Evolutionary conservation across 2,888 invertebrate species (phyloP).

Genomic region (Fragum whitleyi): DNA sequence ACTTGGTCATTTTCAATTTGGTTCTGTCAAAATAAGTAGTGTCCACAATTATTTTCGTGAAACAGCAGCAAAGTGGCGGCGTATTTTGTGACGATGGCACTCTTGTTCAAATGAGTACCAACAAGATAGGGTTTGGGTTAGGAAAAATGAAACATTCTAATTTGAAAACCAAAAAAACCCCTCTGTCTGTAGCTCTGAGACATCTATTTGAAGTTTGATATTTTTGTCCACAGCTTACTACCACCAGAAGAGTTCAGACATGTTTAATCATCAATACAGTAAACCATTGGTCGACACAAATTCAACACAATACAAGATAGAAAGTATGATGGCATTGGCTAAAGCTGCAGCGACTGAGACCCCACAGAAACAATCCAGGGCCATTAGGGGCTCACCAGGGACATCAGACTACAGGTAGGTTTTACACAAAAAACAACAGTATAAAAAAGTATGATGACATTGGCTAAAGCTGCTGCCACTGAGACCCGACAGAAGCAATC

Average conservation of each 20-base stretch:
- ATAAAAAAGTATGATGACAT: neutral
- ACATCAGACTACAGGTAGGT: constrained; percentile 61
- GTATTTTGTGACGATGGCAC: too few relatives aligned
- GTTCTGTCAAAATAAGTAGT: too few relatives aligned
- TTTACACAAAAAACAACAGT: neutral
- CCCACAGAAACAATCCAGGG: constrained; percentile 70
- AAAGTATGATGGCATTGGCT: constrained; percentile 30
- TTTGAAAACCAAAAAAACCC: too few relatives aligned
- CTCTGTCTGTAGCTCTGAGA: too few relatives aligned
- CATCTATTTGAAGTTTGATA: too few relatives aligned
- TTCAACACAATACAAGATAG: constrained; percentile 44
- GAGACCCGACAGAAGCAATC: constrained; percentile 40
- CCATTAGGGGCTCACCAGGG: constrained; percentile 70
- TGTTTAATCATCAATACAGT: constrained; percentile 23
- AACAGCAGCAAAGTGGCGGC: too few relatives aligned
- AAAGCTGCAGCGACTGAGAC: constrained; percentile 50
- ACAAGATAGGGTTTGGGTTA: too few relatives aligned
- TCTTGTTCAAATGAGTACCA: too few relatives aligned
- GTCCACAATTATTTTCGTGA: too few relatives aligned
- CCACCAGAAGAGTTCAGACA: constrained; percentile 6
- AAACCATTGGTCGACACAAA: constrained; percentile 33
- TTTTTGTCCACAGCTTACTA: neutral
- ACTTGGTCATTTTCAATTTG: too few relatives aligned
- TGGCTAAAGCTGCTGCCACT: neutral
- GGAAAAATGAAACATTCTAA: too few relatives aligned